A percentile compares a stretch with the other conserved stretches of the same genome.
These are phyloP conservation scores for Pyrocoelia pectoralis DNA, from an alignment of 2,888 invertebrate genomes.

Conservation along the genomic window DNA sequence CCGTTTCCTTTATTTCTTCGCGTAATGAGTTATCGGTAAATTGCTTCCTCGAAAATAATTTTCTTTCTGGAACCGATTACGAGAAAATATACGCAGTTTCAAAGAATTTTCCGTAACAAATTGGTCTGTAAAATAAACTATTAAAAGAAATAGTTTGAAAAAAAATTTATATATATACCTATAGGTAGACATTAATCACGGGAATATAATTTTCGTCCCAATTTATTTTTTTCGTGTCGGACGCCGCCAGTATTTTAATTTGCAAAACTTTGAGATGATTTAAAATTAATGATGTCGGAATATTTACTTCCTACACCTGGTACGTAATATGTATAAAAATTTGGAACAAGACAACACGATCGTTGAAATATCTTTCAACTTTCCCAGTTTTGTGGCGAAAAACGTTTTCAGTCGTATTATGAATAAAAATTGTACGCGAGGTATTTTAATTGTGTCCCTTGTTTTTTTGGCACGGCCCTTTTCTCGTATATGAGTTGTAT, in stretches of 20 bases:
- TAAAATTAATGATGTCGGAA: neutral
- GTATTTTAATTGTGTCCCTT: neutral
- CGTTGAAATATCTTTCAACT: neutral
- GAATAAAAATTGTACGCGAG: neutral
- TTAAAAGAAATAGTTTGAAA: too few species aligned
- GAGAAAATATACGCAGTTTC: too few species aligned
- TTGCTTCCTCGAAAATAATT: too few species aligned
- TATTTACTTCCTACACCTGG: neutral
- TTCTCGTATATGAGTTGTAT: slow-evolving; percentile 23
- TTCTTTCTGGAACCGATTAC: too few species aligned
- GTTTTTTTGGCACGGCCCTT: slow-evolving; percentile 14
- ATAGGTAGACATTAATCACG: neutral
- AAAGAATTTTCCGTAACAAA: too few species aligned
- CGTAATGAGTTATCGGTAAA: too few species aligned
- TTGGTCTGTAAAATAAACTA: too few species aligned
- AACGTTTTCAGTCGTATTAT: too few species aligned
- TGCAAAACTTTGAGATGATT: neutral
- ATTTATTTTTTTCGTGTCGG: neutral
- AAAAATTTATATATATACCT: too few species aligned
- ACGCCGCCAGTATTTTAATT: neutral
- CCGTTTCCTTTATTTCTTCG: too few species aligned
- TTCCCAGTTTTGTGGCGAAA: neutral
- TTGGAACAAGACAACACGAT: neutral
- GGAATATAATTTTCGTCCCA: neutral
- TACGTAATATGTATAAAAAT: neutral